Evolutionary conservation across 92 coral and sea anemone genomes (phyloP).

Genomic region (Porites divaricata): DNA sequence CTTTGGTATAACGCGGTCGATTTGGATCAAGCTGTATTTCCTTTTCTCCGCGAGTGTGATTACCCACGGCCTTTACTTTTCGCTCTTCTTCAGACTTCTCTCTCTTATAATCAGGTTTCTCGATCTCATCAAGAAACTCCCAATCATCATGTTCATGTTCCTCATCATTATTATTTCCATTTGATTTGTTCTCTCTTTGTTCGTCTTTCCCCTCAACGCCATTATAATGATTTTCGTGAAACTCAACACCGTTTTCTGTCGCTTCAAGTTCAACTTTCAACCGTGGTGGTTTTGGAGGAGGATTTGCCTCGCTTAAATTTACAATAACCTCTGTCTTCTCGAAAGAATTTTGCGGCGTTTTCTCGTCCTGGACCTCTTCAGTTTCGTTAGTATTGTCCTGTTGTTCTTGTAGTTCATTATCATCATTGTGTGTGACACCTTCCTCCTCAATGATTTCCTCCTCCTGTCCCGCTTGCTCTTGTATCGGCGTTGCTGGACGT

Average conservation of each 20-base stretch:
- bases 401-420: conserved; percentile 3
- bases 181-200: conserved; percentile 33
- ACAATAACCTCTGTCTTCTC: background rate
- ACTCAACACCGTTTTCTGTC: conserved; percentile 5
- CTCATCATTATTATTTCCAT: conserved; percentile 36
- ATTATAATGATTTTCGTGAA: conserved; percentile 6
- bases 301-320: background rate
- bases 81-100: conserved; percentile 1
- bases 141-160: conserved; percentile 42
- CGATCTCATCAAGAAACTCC: conserved; percentile 11
- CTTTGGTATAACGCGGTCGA: conserved; percentile 94
- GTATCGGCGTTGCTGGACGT: conserved; percentile 36
- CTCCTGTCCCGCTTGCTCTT: background rate
- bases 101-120: background rate
- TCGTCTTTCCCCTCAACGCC: conserved; percentile 3
- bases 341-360: background rate
- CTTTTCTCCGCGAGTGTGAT: conserved; percentile 7
- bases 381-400: conserved; percentile 26
- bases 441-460: conserved; percentile 38
- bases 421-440: background rate
- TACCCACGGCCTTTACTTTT: conserved; percentile 1
- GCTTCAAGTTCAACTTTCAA: conserved; percentile 10
- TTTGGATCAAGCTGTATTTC: conserved; percentile 81
- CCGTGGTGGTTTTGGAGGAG: conserved; percentile 45
- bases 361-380: conserved; percentile 36